Percentiles rank a stretch among this genome's conserved stretches.
Conservation (phyloP, 1,140 invertebrate species). For the Ips typographus region DNA sequence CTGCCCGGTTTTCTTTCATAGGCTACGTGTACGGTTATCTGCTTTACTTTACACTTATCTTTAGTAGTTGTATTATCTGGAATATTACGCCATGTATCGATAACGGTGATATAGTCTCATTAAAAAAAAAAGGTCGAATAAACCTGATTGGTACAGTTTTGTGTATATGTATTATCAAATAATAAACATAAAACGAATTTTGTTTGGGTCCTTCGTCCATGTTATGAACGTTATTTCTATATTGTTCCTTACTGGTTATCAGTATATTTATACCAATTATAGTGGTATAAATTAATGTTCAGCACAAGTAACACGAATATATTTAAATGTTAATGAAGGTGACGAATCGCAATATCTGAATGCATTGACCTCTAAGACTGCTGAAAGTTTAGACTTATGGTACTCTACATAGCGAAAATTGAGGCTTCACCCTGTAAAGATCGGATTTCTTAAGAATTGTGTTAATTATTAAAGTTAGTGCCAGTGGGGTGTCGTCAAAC, state of each 20-base stretch:
- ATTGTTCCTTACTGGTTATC: not conserved
- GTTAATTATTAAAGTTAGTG: too few relatives aligned
- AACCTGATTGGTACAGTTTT: not conserved
- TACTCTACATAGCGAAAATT: too few relatives aligned
- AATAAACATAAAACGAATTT: not conserved
- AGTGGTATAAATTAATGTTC: conserved; percentile 1
- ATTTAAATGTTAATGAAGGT: conserved; percentile 12
- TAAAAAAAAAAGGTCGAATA: conserved; percentile 3
- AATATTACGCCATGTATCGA: conserved; percentile 7
- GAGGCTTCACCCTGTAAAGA: too few relatives aligned
- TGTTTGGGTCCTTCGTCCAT: not conserved
- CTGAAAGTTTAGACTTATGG: too few relatives aligned
- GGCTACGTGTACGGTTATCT: not conserved
- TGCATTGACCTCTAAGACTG: not conserved
- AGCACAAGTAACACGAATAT: conserved; percentile 1
- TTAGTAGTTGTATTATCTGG: not conserved
- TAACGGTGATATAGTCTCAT: not conserved
- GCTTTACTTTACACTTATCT: conserved; percentile 8
- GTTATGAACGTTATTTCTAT: not conserved
- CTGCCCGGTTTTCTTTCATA: not conserved
- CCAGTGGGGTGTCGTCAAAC: too few relatives aligned
- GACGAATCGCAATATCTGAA: conserved; percentile 4
- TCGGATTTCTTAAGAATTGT: too few relatives aligned
- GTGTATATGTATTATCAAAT: not conserved
- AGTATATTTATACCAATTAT: not conserved